These are phyloP conservation scores for Caenorhabditis imperialis DNA, from an alignment of 2,888 invertebrate species.

Conservation along the genomic window DNA sequence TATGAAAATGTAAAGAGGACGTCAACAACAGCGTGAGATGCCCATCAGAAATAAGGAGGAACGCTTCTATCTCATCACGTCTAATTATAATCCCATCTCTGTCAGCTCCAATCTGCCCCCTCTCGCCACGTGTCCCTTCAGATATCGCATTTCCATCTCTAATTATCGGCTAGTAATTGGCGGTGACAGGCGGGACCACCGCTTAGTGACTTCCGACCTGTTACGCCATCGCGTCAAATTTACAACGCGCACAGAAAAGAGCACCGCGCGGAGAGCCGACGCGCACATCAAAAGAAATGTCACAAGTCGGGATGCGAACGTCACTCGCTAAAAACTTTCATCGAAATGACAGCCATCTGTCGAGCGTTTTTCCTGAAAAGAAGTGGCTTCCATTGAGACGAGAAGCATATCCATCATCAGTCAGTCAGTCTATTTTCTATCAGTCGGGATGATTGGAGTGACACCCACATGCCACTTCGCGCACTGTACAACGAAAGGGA, in stretches of 20 bases:
- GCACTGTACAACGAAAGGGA: slow-evolving; percentile 47
- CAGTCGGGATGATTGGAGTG: slow-evolving; percentile 27
- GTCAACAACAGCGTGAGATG: slow-evolving; percentile 35
- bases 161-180: slow-evolving; percentile 48
- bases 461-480: slow-evolving; percentile 43
- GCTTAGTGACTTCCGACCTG: slow-evolving; percentile 51
- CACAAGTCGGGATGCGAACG: slow-evolving; percentile 19
- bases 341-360: slow-evolving; percentile 36
- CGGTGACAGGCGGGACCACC: slow-evolving; percentile 32
- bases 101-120: slow-evolving; percentile 49
- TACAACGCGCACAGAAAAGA: slow-evolving; percentile 32
- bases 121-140: slow-evolving; percentile 33
- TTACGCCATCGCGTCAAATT: slow-evolving; percentile 51
- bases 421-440: slow-evolving; percentile 47
- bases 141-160: slow-evolving; percentile 25
- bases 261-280: slow-evolving; percentile 1
- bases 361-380: slow-evolving; percentile 18
- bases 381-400: slow-evolving; percentile 6
- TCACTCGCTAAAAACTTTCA: slow-evolving; percentile 33
- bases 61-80: slow-evolving; percentile 45
- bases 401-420: slow-evolving; percentile 46
- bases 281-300: slow-evolving; percentile 35
- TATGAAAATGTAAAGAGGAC: slow-evolving; percentile 42
- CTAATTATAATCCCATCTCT: slow-evolving; percentile 48
- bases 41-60: neutral